phyloP scores from a whole-genome alignment of 2,888 invertebrate genomes.

The Sinelater perroti region DNA sequence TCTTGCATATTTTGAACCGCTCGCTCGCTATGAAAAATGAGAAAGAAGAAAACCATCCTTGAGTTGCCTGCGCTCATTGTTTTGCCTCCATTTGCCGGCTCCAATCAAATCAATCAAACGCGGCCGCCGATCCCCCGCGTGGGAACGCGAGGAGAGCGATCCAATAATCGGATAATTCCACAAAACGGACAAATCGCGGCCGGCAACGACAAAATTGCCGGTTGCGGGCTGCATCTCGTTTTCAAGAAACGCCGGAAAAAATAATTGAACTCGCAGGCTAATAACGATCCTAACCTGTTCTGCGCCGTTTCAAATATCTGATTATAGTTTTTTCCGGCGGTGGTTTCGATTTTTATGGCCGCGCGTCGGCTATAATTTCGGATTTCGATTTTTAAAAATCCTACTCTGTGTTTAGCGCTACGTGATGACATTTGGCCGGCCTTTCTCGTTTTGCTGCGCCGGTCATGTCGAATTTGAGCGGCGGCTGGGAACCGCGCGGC shows the following conservation, averaged over 20 bases:
- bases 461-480: constrained; percentile 8
- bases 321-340: constrained; percentile 48
- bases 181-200: constrained; percentile 10
- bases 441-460: constrained; percentile 16
- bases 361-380: constrained; percentile 55
- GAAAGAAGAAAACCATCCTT: too few species aligned
- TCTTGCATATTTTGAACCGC: too few species aligned
- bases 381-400: constrained; percentile 57
- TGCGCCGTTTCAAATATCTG: constrained; percentile 50
- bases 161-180: constrained; percentile 11
- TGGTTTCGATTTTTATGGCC: constrained; percentile 55
- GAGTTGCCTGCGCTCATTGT: too few species aligned
- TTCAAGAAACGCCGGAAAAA: constrained; percentile 41
- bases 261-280: constrained; percentile 41
- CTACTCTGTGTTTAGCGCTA: constrained; percentile 55
- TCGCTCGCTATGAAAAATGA: too few species aligned
- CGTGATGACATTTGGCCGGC: constrained; percentile 52
- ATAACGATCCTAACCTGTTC: constrained; percentile 46
- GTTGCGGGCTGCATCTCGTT: constrained; percentile 34
- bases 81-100: too few species aligned
- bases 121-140: too few species aligned
- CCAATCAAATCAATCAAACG: too few species aligned
- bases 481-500: too few species aligned
- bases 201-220: constrained; percentile 31
- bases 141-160: too few species aligned